Evolutionary conservation across 2,888 invertebrate species (phyloP).

Genomic region (Hartigia nigra): DNA sequence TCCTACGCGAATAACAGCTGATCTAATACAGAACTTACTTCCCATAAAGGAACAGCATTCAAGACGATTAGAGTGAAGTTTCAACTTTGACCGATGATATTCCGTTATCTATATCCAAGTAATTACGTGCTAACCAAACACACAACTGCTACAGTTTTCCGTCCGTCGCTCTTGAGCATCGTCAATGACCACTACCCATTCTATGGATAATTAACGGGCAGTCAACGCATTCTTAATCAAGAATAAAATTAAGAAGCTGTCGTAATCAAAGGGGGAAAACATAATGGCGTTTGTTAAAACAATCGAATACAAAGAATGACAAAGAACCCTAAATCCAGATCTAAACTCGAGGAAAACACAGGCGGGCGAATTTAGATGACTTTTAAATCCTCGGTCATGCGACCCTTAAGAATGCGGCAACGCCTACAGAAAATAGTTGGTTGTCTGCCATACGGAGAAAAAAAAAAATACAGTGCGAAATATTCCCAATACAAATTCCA

Average conservation of each 20-base stretch:
- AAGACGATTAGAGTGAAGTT: not conserved
- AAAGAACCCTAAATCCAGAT: not conserved
- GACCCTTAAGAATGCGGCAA: slow-evolving; percentile 28
- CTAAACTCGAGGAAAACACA: not conserved
- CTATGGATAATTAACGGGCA: slow-evolving; percentile 32
- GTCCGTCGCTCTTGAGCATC: slow-evolving; percentile 27
- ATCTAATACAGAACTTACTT: not conserved
- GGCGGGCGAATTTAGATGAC: not conserved
- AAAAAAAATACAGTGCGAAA: slow-evolving; percentile 3
- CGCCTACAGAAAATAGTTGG: slow-evolving; percentile 39
- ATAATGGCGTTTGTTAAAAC: not conserved
- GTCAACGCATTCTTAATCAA: not conserved
- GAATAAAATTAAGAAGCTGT: not conserved
- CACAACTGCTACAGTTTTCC: not conserved
- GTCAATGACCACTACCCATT: slow-evolving; percentile 41
- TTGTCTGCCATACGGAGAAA: slow-evolving; percentile 23
- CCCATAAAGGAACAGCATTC: not conserved
- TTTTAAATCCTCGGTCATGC: not conserved
- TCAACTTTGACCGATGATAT: slow-evolving; percentile 1
- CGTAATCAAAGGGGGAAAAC: not conserved
- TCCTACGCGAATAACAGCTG: not conserved
- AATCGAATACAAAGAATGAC: not conserved
- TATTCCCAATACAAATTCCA: not conserved
- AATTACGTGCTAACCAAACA: not conserved
- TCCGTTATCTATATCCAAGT: not conserved